Base-by-base conservation (phyloP, 2,888 invertebrate species). In the Lithophane socia region DNA sequence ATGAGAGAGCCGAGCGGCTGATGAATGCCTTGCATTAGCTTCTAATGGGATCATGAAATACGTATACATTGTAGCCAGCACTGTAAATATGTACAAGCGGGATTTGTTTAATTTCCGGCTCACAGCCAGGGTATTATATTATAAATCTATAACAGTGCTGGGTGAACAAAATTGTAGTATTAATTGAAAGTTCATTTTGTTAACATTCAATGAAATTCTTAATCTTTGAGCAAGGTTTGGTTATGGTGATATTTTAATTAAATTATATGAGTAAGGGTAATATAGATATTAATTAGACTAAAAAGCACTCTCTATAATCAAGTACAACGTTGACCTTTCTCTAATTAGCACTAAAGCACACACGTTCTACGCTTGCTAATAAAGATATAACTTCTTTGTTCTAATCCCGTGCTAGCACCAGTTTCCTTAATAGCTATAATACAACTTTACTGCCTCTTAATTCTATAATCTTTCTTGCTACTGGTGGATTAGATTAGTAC, bases 11-110 rank as follows among this genome's bases (percentile, higher is more conserved):
- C 72, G 63, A 65, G 66, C 63, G 61, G 66, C 56, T 84, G 82
- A 87, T 82, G 85, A 84, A 87, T 86, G 66, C 77, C 71, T n/a
- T 56, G 58, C 87, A 87, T 87, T 87, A 85, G 75, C 76, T 65
- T 65, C 66, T 64, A 86, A 87, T 81, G 72, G 81, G 71, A 83
- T 73, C 54, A 73, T 80, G 54, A 79, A 61, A 68, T 61, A 75
- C 73, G 66, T 56, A 56, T 47, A 71, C 16, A 70, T 61, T 72
- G 60, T n/a, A 73, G 66, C 54, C 12, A 65, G 29, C 16, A 42
- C 64, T 65, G 70, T 71, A 73, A 69, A 77, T 56, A 73, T 74
- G 60, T 52, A 60, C 49, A 24, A 73, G 63, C 47, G 60, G 60
- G 44, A 69, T 63, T 72, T 61, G 65, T 68, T 77, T 74, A 78